A percentile compares a stretch with the other conserved stretches of the same genome.
Evolutionary conservation across 2,113 vertebrate genomes (phyloP).

Genomic region (Podocnemis expansa): DNA sequence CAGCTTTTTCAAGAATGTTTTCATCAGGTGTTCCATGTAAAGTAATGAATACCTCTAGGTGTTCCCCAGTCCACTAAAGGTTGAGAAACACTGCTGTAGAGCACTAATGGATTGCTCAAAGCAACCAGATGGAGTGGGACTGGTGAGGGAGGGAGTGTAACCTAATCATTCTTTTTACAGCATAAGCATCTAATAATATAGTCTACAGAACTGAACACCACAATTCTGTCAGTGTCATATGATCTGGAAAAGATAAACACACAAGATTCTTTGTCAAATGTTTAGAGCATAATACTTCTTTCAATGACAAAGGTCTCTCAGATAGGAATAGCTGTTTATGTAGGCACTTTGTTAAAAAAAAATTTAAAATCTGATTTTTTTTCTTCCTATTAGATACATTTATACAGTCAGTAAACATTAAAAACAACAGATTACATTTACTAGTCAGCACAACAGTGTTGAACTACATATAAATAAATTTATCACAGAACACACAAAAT

Average conservation of each 20-base stretch:
- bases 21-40: too few species aligned
- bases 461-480: background rate
- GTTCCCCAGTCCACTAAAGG: too few species aligned
- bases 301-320: background rate
- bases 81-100: too few species aligned
- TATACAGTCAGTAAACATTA: background rate
- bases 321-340: background rate
- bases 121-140: background rate
- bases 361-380: accelerated
- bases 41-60: too few species aligned
- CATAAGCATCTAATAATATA: background rate
- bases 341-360: background rate
- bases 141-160: background rate
- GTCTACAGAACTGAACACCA: background rate
- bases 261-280: background rate
- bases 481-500: background rate
- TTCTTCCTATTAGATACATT: background rate
- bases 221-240: conserved; percentile 26
- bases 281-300: background rate
- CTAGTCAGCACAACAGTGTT: background rate
- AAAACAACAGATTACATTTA: background rate
- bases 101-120: conserved; percentile 11
- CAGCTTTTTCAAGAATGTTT: too few species aligned
- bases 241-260: background rate
- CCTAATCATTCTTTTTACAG: conserved; percentile 2